phyloP scores from a whole-genome alignment of 2,888 invertebrate genomes.

The Eugnorisma glareosa region DNA sequence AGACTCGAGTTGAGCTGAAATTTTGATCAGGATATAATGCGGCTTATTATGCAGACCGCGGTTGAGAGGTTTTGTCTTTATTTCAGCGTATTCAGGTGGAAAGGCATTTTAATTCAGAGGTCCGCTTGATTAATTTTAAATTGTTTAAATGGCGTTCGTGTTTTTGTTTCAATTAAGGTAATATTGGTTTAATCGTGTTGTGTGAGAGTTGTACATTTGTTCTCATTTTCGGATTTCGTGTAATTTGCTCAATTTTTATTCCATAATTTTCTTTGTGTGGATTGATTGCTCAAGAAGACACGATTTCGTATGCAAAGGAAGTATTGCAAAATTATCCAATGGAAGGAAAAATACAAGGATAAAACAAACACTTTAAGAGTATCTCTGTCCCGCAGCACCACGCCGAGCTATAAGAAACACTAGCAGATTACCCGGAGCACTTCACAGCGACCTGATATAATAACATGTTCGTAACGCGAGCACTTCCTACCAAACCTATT shows the following conservation, averaged over 20 bases:
- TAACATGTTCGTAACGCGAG: conserved; percentile 29
- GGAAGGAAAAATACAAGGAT: not conserved
- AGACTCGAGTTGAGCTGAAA: conserved; percentile 76
- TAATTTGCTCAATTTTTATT: conserved; percentile 1
- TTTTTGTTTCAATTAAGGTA: conserved; percentile 42
- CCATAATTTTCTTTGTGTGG: not conserved
- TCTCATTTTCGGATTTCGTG: not conserved
- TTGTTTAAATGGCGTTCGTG: conserved; percentile 37
- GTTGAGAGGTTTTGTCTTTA: conserved; percentile 56
- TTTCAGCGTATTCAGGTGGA: conserved; percentile 52
- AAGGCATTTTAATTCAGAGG: conserved; percentile 34
- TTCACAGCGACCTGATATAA: conserved; percentile 41
- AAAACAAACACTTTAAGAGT: not conserved
- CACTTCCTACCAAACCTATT: conserved; percentile 42
- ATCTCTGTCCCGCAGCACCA: not conserved
- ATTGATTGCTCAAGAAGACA: conserved; percentile 11
- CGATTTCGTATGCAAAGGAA: not conserved
- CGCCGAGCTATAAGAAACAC: not conserved
- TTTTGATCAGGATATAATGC: conserved; percentile 85
- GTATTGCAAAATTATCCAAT: not conserved
- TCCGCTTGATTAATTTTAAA: conserved; percentile 25
- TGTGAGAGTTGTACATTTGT: conserved; percentile 2
- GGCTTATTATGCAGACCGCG: conserved; percentile 79
- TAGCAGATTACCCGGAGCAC: conserved; percentile 6
- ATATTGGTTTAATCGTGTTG: conserved; percentile 39